Evolutionary conservation across 2,888 invertebrate species (phyloP).

Genomic region (Drosophila fulvimacula): DNA sequence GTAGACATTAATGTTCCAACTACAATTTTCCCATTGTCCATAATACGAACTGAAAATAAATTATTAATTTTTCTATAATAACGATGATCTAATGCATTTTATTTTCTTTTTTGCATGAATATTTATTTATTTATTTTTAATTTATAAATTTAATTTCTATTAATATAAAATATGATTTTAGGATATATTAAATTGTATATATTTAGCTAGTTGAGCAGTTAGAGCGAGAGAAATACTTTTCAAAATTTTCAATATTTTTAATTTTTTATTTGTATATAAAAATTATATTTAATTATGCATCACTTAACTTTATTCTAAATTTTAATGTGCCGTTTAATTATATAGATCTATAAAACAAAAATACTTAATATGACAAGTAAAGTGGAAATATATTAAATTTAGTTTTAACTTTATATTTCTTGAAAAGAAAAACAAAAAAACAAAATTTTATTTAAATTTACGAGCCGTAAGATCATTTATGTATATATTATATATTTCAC

Average conservation of each 20-base stretch:
- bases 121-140: conserved; percentile 27
- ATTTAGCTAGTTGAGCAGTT: background rate
- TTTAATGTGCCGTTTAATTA: background rate
- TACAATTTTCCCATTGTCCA: conserved; percentile 49
- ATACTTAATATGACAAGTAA: background rate
- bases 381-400: background rate
- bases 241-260: background rate
- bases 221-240: background rate
- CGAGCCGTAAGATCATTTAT: background rate
- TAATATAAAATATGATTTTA: background rate
- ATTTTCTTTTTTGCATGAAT: conserved; percentile 54
- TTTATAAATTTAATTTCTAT: conserved; percentile 15
- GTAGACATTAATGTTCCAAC: conserved; percentile 50
- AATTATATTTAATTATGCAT: background rate
- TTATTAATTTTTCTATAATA: conserved; percentile 47
- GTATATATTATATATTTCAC: background rate
- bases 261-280: background rate
- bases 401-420: background rate
- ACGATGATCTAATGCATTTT: conserved; percentile 53
- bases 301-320: background rate
- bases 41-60: conserved; percentile 74
- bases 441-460: too few species aligned
- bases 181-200: background rate
- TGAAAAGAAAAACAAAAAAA: background rate
- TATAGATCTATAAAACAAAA: background rate